A percentile compares a stretch with the other conserved stretches of the same genome.
phyloP scores from a whole-genome alignment of 2,113 vertebrate species.

The Pelusios castaneus region DNA sequence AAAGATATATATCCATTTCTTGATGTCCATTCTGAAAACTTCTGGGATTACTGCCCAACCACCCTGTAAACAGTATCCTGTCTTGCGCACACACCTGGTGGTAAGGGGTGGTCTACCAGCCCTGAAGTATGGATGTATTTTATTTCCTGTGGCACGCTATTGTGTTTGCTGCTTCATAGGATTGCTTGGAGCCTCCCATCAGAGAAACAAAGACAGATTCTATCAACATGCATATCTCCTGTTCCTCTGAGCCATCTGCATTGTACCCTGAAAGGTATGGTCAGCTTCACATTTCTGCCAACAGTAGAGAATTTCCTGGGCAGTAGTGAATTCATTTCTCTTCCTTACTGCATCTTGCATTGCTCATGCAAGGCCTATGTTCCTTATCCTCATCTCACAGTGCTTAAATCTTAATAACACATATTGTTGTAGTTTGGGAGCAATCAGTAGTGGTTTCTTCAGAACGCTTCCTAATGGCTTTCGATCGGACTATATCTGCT shows the following conservation, averaged over 20 bases:
- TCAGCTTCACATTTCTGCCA: background rate
- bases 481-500: slow-evolving; percentile 50
- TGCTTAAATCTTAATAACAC: background rate
- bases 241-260: background rate
- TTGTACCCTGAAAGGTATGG: background rate
- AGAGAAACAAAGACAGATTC: background rate
- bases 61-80: background rate
- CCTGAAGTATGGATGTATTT: background rate
- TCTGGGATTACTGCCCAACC: background rate
- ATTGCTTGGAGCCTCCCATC: background rate
- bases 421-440: background rate
- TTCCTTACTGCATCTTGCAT: background rate
- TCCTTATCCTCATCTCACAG: background rate
- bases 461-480: slow-evolving; percentile 57
- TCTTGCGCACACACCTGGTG: background rate
- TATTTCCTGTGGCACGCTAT: background rate
- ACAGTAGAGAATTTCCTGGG: background rate
- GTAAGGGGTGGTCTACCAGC: background rate
- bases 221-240: too few relatives aligned
- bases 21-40: background rate
- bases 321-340: too few relatives aligned
- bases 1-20: background rate
- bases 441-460: slow-evolving; percentile 57
- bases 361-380: background rate
- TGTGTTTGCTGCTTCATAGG: background rate